These are phyloP conservation scores for Microcebus tavaratra DNA, from an alignment of 2,113 vertebrate genomes.

Conservation along the genomic window DNA sequence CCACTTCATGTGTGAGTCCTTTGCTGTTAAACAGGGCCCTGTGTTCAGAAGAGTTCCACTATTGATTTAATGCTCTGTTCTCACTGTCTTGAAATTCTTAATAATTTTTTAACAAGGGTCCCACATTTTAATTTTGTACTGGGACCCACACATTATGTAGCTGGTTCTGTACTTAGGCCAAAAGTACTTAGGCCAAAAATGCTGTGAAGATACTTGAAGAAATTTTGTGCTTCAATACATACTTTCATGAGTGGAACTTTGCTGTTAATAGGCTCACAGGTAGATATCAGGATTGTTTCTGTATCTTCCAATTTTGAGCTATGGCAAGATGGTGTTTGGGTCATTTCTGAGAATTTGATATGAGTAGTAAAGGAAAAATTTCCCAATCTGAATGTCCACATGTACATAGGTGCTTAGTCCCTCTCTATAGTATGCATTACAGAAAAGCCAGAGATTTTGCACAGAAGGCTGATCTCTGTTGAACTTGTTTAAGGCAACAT, in stretches of 20 bases:
- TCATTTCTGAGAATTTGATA: conserved; percentile 11
- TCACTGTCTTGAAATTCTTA: background rate
- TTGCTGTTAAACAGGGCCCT: background rate
- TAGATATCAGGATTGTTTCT: background rate
- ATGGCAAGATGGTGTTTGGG: background rate
- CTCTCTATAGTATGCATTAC: background rate
- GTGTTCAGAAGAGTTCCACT: background rate
- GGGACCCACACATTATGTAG: background rate
- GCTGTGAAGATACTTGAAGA: background rate
- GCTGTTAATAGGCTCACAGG: background rate
- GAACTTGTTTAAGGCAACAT: background rate
- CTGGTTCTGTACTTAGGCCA: background rate
- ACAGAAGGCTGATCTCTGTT: background rate
- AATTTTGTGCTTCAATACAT: background rate
- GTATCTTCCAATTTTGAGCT: background rate
- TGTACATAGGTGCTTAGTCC: background rate
- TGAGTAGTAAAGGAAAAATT: background rate
- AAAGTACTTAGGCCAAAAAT: conserved; percentile 22
- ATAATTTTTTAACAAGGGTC: background rate
- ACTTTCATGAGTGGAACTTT: background rate
- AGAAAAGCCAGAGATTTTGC: background rate
- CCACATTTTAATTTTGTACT: background rate
- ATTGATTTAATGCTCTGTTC: background rate
- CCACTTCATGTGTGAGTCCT: background rate
- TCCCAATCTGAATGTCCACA: background rate